phyloP scores from a whole-genome alignment of 2,113 vertebrate species.

The Silurus glanis region DNA sequence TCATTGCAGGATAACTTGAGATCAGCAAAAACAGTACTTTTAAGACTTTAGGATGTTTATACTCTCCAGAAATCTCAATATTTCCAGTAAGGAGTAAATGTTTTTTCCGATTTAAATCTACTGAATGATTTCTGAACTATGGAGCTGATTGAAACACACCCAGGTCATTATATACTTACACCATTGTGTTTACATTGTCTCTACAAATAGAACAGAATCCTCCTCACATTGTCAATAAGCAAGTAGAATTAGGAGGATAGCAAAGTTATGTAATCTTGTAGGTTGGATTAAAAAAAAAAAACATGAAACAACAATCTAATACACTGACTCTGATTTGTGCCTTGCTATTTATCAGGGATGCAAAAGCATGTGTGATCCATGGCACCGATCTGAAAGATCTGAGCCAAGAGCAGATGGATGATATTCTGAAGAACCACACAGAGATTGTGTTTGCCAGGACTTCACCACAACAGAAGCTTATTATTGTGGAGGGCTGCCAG shows the following conservation, averaged over 20 bases:
- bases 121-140: no score
- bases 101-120: no score
- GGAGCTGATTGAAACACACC: no score
- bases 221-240: no score
- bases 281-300: not conserved
- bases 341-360: constrained; percentile 68
- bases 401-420: constrained; percentile 79
- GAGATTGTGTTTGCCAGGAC: constrained; percentile 87
- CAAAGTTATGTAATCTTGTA: not conserved
- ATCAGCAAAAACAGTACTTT: not conserved
- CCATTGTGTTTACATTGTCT: no score
- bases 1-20: not conserved
- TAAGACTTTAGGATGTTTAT: no score
- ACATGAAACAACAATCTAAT: not conserved
- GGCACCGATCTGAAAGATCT: constrained; percentile 86
- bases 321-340: not conserved
- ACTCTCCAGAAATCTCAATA: no score
- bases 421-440: constrained; percentile 83
- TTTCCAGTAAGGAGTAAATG: no score
- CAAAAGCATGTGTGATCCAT: constrained; percentile 82
- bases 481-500: constrained; percentile 81
- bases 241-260: not conserved
- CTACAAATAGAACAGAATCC: no score
- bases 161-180: no score
- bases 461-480: constrained; percentile 88